Percentiles rank a stretch among this genome's conserved stretches.
phyloP scores from a whole-genome alignment of 2,113 vertebrate species.

The Cichladusa arquata region DNA sequence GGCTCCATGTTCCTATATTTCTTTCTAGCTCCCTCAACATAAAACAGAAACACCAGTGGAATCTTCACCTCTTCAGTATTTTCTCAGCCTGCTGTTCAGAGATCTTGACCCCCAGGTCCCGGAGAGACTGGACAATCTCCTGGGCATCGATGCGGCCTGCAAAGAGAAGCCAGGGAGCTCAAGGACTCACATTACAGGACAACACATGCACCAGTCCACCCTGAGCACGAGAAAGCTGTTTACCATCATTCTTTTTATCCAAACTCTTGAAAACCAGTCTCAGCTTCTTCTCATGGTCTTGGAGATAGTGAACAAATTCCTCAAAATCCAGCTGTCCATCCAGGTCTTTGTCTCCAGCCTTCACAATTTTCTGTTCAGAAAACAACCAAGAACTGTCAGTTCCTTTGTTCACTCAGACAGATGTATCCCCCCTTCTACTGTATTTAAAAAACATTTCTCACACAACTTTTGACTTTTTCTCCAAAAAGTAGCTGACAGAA shows the following conservation, averaged over 20 bases:
- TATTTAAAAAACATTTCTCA: background rate
- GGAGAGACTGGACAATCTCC: constrained; percentile 94
- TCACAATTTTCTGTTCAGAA: constrained; percentile 88
- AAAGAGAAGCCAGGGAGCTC: background rate
- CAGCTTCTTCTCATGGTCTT: constrained; percentile 95
- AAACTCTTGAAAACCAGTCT: constrained; percentile 94
- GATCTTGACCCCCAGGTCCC: constrained; percentile 92
- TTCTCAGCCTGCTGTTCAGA: constrained; percentile 95
- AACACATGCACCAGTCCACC: fast-evolving
- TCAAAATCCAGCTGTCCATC: constrained; percentile 96
- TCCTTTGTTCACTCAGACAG: background rate
- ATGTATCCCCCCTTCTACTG: background rate
- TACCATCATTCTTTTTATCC: constrained; percentile 96
- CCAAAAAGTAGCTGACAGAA: background rate
- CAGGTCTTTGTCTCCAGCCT: constrained; percentile 92
- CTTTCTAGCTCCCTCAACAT: background rate
- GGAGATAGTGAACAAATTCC: constrained; percentile 95
- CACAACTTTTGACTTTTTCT: background rate
- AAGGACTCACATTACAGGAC: fast-evolving
- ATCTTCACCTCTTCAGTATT: constrained; percentile 88
- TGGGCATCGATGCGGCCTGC: constrained; percentile 90
- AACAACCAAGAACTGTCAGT: background rate
- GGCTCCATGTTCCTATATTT: background rate
- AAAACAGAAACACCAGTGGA: background rate
- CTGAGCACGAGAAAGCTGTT: background rate